These are phyloP conservation scores for Cryptosula pallasiana DNA, from an alignment of 2,888 invertebrate genomes.

Conservation along the genomic window DNA sequence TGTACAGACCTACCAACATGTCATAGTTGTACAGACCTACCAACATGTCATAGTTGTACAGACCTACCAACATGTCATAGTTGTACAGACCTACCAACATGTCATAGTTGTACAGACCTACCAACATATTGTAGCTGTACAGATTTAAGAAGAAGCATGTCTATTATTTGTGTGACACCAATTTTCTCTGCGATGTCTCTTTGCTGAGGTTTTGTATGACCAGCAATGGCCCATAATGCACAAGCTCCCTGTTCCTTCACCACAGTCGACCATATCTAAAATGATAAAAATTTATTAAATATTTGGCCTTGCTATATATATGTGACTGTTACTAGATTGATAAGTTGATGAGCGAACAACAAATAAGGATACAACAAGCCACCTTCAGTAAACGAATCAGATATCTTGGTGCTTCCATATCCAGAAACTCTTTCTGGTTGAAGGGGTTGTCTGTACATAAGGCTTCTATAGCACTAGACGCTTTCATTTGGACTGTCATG, in stretches of 20 bases:
- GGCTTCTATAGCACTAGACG: slow-evolving; percentile 51
- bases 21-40: neutral
- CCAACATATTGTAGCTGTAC: slow-evolving; percentile 53
- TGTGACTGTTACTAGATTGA: too few relatives aligned
- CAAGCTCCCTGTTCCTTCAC: slow-evolving; percentile 52
- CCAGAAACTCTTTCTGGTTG: slow-evolving; percentile 46
- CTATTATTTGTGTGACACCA: slow-evolving; percentile 48
- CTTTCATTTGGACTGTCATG: slow-evolving; percentile 50
- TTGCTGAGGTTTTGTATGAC: slow-evolving; percentile 48
- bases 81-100: neutral
- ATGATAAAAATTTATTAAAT: too few relatives aligned
- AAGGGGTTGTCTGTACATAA: slow-evolving; percentile 44
- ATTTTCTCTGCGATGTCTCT: slow-evolving; percentile 49
- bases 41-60: too few relatives aligned
- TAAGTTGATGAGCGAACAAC: too few relatives aligned
- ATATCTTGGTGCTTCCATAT: slow-evolving; percentile 48
- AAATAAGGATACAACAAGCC: too few relatives aligned
- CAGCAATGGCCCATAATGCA: slow-evolving; percentile 52
- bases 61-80: neutral
- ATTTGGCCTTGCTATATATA: too few relatives aligned
- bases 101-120: slow-evolving; percentile 31
- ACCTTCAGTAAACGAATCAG: slow-evolving; percentile 50
- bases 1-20: neutral
- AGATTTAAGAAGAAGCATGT: slow-evolving; percentile 49
- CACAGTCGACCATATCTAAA: slow-evolving; percentile 38